These are phyloP conservation scores for Anthoscopus minutus DNA, from an alignment of 2,113 vertebrate genomes.

Conservation along the genomic window DNA sequence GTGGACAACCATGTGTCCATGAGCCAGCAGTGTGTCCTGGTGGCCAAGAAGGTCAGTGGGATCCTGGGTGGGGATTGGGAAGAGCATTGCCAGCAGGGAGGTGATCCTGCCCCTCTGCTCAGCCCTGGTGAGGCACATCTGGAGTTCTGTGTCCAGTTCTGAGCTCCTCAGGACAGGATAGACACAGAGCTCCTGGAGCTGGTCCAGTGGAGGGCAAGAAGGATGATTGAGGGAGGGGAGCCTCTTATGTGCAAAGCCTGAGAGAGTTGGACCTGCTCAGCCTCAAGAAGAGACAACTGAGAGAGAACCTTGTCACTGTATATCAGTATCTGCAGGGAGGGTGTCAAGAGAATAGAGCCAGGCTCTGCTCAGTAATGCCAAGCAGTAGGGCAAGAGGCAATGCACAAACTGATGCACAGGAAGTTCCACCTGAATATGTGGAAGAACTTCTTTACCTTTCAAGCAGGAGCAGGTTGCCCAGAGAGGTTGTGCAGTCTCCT, in stretches of 20 bases:
- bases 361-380: not conserved
- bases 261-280: accelerated
- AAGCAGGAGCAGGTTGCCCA: not conserved
- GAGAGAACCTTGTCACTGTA: not conserved
- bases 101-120: not conserved
- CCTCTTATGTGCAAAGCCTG: not conserved
- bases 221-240: not conserved
- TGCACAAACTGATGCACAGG: not conserved
- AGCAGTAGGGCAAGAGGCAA: not conserved
- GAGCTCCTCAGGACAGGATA: not conserved
- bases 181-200: accelerated
- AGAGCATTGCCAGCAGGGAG: not conserved
- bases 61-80: not conserved
- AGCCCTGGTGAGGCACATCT: not conserved
- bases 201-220: not conserved
- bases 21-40: not conserved
- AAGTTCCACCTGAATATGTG: not conserved
- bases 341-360: no score
- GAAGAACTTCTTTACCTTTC: not conserved
- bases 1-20: not conserved
- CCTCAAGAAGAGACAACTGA: not conserved
- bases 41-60: accelerated
- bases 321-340: not conserved
- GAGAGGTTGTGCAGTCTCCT: not conserved
- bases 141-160: not conserved